A percentile compares a stretch with the other conserved stretches of the same genome.
Evolutionary conservation across 1,140 invertebrate species (phyloP).

Genomic region (Lutraria rhynchaena): DNA sequence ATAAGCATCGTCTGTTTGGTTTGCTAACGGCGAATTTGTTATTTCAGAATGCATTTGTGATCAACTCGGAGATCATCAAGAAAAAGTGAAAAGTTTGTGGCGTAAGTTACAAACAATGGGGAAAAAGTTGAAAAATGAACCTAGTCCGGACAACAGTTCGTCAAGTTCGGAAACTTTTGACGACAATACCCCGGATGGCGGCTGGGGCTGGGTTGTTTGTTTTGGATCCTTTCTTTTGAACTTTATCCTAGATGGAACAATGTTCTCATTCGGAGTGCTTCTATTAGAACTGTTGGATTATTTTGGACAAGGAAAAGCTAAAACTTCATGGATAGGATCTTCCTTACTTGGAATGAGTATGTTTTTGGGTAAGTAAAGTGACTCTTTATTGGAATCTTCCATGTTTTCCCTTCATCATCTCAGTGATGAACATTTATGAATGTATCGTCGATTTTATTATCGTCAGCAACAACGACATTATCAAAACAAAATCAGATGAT

Average conservation of each 20-base stretch:
- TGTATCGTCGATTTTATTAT: too few relatives aligned
- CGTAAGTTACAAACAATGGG: conserved; percentile 23
- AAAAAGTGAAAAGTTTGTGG: conserved; percentile 15
- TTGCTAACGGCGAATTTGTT: background rate
- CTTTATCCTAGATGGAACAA: conserved; percentile 87
- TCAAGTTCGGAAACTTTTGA: background rate
- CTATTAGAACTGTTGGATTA: conserved; percentile 91
- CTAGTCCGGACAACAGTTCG: background rate
- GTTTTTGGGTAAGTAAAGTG: conserved; percentile 91
- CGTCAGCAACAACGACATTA: too few relatives aligned
- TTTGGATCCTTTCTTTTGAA: conserved; percentile 96
- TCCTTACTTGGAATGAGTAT: conserved; percentile 96
- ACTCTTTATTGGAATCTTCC: too few relatives aligned
- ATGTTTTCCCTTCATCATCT: too few relatives aligned
- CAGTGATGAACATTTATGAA: too few relatives aligned
- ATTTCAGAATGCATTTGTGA: conserved; percentile 38
- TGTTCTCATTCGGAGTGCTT: conserved; percentile 95
- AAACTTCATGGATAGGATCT: conserved; percentile 93
- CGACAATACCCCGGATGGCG: conserved; percentile 83
- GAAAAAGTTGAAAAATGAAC: background rate
- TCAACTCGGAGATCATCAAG: background rate
- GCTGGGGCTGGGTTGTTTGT: conserved; percentile 96
- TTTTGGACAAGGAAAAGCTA: conserved; percentile 89
- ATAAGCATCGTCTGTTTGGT: background rate
- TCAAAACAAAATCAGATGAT: too few relatives aligned